phyloP scores from a whole-genome alignment of 92 coral and sea anemone species.

The Zoanthus gigantus region DNA sequence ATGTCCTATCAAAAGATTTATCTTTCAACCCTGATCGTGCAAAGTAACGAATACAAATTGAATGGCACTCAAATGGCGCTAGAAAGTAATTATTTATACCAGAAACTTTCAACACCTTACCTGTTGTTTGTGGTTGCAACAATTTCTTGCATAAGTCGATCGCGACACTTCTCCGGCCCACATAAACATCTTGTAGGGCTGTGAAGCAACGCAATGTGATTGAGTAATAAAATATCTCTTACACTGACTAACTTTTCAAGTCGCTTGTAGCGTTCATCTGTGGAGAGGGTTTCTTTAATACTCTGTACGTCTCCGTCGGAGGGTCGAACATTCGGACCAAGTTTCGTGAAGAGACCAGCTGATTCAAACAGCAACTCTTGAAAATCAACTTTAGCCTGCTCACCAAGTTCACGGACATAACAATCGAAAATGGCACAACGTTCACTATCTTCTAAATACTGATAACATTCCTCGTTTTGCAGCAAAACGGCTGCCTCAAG shows the following conservation, averaged over 20 bases:
- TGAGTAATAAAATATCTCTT: slow-evolving; percentile 83
- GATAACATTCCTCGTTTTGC: slow-evolving; percentile 95
- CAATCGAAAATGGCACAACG: slow-evolving; percentile 82
- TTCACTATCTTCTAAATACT: slow-evolving; percentile 86
- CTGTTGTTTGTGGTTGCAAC: slow-evolving; percentile 97
- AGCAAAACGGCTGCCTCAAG: slow-evolving; percentile 81
- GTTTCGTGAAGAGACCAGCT: slow-evolving; percentile 89
- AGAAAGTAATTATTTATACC: not conserved
- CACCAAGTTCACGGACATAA: slow-evolving; percentile 89
- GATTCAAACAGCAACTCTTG: slow-evolving; percentile 98
- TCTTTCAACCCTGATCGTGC: slow-evolving; percentile 37
- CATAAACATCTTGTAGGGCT: slow-evolving; percentile 93
- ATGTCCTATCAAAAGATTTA: slow-evolving; percentile 19
- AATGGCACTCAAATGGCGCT: slow-evolving; percentile 29
- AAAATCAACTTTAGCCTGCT: slow-evolving; percentile 90
- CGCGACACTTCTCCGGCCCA: slow-evolving; percentile 96
- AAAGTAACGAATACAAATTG: slow-evolving; percentile 15
- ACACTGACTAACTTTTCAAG: slow-evolving; percentile 88
- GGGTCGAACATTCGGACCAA: slow-evolving; percentile 86
- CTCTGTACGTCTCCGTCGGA: slow-evolving; percentile 83
- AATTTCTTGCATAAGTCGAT: slow-evolving; percentile 94
- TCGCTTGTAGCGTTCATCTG: slow-evolving; percentile 90
- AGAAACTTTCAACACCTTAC: slow-evolving; percentile 57
- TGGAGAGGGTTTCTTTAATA: slow-evolving; percentile 80
- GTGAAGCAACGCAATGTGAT: slow-evolving; percentile 95